phyloP scores from a whole-genome alignment of 2,113 vertebrate genomes.

The Triplophysa rosa region DNA sequence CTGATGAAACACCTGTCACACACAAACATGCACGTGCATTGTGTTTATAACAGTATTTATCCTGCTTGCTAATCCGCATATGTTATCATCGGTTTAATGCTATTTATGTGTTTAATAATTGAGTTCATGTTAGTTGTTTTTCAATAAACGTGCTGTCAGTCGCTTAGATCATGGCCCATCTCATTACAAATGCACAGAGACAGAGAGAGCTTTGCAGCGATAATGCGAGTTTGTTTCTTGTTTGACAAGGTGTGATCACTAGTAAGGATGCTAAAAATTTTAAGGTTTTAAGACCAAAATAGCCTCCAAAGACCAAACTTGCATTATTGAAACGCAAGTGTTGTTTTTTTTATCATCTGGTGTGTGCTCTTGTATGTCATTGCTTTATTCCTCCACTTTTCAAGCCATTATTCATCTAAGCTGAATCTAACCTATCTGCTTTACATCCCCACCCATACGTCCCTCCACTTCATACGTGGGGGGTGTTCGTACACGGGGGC shows the following conservation, averaged over 20 bases:
- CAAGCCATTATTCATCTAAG: slow-evolving; percentile 21
- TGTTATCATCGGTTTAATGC: slow-evolving; percentile 21
- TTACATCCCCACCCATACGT: slow-evolving; percentile 44
- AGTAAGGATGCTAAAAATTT: slow-evolving; percentile 1
- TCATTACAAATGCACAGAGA: background rate
- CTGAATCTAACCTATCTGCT: slow-evolving; percentile 50
- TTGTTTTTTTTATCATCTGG: slow-evolving; percentile 29
- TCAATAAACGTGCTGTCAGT: background rate
- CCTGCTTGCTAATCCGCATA: background rate
- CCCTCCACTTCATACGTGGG: slow-evolving; percentile 41
- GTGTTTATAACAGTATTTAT: background rate
- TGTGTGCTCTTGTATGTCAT: slow-evolving; percentile 23
- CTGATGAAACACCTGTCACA: background rate
- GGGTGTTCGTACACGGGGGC: slow-evolving; percentile 34
- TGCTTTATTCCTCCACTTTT: background rate
- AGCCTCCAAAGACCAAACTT: slow-evolving; percentile 25
- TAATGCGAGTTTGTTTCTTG: slow-evolving; percentile 10
- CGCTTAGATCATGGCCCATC: background rate
- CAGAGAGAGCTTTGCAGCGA: slow-evolving; percentile 11
- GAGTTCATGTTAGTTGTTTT: background rate
- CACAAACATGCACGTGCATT: background rate
- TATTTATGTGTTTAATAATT: slow-evolving; percentile 35
- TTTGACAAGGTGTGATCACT: slow-evolving; percentile 4
- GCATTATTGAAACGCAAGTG: slow-evolving; percentile 30
- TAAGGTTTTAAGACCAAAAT: background rate